Evolutionary conservation across 1,140 invertebrate genomes (phyloP).

Genomic region (Drosophila lini): DNA sequence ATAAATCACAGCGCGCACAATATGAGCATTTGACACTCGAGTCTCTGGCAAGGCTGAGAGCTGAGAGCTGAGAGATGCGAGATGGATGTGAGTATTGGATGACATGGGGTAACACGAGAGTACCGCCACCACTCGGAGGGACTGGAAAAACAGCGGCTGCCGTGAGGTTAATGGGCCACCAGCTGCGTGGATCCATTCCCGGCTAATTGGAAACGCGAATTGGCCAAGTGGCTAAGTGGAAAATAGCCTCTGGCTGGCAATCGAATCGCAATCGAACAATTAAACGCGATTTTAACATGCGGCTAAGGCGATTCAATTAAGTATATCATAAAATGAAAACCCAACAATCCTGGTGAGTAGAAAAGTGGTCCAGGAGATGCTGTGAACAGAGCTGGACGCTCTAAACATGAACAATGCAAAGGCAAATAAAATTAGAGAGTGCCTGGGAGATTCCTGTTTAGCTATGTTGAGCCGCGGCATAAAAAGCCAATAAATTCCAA

Average conservation of each 20-base stretch:
- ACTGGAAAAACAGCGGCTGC: slow-evolving; percentile 6
- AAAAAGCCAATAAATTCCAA: slow-evolving; percentile 71
- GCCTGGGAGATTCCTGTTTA: slow-evolving; percentile 22
- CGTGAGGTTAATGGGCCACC: slow-evolving; percentile 38
- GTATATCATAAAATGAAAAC: slow-evolving; percentile 32
- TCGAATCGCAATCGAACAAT: slow-evolving; percentile 47
- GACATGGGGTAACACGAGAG: slow-evolving; percentile 18
- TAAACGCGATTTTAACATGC: slow-evolving; percentile 33
- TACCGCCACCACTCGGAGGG: background rate
- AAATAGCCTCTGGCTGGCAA: slow-evolving; percentile 7
- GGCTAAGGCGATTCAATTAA: slow-evolving; percentile 18
- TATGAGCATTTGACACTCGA: slow-evolving; percentile 38
- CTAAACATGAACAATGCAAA: slow-evolving; percentile 50
- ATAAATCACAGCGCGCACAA: slow-evolving; percentile 65
- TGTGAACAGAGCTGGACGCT: background rate
- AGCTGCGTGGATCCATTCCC: slow-evolving; percentile 41
- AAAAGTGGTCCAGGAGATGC: slow-evolving; percentile 20
- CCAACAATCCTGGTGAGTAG: slow-evolving; percentile 1
- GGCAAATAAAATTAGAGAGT: slow-evolving; percentile 53
- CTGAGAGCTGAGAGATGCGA: background rate
- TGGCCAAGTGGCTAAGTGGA: slow-evolving; percentile 23
- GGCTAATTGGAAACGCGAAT: slow-evolving; percentile 54
- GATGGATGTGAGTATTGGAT: slow-evolving; percentile 43
- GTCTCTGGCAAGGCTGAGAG: background rate
- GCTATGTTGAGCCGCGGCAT: slow-evolving; percentile 23